Evolutionary conservation across 35 echinoderm and acorn worm species (phyloP).

Genomic region (Eucidaris tribuloides): DNA sequence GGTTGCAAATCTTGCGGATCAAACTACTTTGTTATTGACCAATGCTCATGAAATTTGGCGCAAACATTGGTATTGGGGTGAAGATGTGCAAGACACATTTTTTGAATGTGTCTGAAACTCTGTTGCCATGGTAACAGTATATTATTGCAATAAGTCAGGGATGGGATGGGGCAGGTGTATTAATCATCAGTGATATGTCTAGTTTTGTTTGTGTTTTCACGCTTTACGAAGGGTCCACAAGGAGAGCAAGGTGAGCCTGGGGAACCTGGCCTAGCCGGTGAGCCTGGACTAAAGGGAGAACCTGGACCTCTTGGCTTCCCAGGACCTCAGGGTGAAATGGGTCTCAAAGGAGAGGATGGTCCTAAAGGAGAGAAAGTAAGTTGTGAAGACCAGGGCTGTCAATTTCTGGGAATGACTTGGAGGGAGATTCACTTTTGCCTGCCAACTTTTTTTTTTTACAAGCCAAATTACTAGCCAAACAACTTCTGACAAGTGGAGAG

Average conservation of each 20-base stretch:
- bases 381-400: too few species aligned
- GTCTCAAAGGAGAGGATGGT: background rate
- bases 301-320: background rate
- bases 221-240: background rate
- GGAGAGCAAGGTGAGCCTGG: background rate
- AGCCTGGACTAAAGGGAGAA: background rate
- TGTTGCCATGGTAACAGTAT: background rate
- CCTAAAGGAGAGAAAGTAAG: background rate
- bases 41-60: too few species aligned
- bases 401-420: too few species aligned
- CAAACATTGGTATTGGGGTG: too few species aligned
- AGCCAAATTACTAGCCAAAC: too few species aligned
- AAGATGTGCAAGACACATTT: too few species aligned
- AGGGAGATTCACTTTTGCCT: too few species aligned
- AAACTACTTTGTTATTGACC: too few species aligned
- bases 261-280: background rate
- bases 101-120: too few species aligned
- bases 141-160: background rate
- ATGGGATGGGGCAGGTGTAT: background rate
- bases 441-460: too few species aligned
- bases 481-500: too few species aligned
- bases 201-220: background rate
- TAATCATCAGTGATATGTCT: background rate
- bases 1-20: too few species aligned
- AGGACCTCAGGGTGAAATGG: constrained; percentile 15